These are phyloP conservation scores for Thaumatotibia leucotreta DNA, from an alignment of 1,140 invertebrate genomes.

Conservation along the genomic window DNA sequence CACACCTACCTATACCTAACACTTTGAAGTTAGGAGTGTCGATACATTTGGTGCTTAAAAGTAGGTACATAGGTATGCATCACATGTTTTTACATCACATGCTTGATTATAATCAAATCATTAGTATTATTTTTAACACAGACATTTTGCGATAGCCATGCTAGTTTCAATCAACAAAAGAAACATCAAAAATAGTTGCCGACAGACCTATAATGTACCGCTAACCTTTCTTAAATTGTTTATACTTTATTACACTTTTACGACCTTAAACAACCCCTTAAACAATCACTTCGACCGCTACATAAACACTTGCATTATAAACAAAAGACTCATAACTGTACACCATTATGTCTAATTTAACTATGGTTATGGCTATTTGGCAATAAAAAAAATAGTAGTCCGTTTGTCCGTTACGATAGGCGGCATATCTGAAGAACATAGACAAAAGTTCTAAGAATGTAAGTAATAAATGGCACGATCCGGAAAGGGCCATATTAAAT, in stretches of 20 bases:
- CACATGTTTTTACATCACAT: no score
- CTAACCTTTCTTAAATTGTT: background rate
- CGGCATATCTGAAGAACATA: constrained; percentile 31
- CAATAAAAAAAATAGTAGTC: background rate
- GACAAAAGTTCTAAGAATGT: constrained; percentile 28
- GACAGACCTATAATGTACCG: background rate
- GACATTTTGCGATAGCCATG: no score
- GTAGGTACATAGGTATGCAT: no score
- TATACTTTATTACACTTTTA: background rate
- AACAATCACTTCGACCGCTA: constrained; percentile 6
- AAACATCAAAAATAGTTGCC: background rate
- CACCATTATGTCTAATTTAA: background rate
- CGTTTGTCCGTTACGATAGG: constrained; percentile 21
- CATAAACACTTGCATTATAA: constrained; percentile 22
- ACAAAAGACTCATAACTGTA: background rate
- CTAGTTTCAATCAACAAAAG: background rate
- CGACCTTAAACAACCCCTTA: background rate
- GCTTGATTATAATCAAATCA: no score
- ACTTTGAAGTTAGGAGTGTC: no score
- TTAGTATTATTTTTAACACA: no score
- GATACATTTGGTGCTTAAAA: no score
- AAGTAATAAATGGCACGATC: constrained; percentile 47
- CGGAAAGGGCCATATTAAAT: constrained; percentile 41
- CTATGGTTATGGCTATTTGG: background rate
- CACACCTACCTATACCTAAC: no score